Evolutionary conservation across 2,888 invertebrate genomes (phyloP), one percentile per base, ranked within the genome.

Genomic region (Chrysopilus asiliformis): DNA sequence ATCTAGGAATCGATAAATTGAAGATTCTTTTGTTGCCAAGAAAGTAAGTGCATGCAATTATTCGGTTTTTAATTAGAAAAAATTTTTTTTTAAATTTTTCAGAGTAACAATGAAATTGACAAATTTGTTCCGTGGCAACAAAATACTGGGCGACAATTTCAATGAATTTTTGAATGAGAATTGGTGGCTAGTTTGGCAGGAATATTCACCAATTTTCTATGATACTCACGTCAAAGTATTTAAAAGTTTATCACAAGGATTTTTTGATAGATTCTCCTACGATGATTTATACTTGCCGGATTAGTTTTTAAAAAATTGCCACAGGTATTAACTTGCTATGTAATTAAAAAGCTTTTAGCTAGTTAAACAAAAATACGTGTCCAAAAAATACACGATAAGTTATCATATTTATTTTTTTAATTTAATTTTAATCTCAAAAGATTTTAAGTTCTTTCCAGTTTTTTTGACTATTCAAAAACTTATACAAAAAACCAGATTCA

Each of bases 201-300:
- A 51, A 31, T 26, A 55, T 27, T 39, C 49, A 7, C 43, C 40
- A 9, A 51, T 51, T 13, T 49, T 54, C 3, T 49, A 48, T 34
- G 40, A 39, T 12, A 53, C 49, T 1, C 37, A 49, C 4, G 36
- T 36, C 12, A 34, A 40, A 4, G 38, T 52, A 16, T 45, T 55
- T 41, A 57, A 55, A 42, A 57, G 43, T 43, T 45, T 60, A 29
- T 42, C 58, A 6, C 19, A 48, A 7, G 50, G 52, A 24, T 45
- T 60, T 2, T 58, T 60, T 41, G 53, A 55, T 32, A 55, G 53
- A 17, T 58, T 59, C 43, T 44, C 58, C 26, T 60, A 60, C 38
- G 58, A 60, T 38, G 59, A 59, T n/a, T n/a, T n/a, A n/a, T n/a
- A n/a, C n/a, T n/a, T n/a, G n/a, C n/a, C n/a, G n/a, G n/a, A n/a